A percentile compares a stretch with the other conserved stretches of the same genome.
Evolutionary conservation across 2,113 vertebrate genomes (phyloP).

Genomic region (Synchiropus splendidus): DNA sequence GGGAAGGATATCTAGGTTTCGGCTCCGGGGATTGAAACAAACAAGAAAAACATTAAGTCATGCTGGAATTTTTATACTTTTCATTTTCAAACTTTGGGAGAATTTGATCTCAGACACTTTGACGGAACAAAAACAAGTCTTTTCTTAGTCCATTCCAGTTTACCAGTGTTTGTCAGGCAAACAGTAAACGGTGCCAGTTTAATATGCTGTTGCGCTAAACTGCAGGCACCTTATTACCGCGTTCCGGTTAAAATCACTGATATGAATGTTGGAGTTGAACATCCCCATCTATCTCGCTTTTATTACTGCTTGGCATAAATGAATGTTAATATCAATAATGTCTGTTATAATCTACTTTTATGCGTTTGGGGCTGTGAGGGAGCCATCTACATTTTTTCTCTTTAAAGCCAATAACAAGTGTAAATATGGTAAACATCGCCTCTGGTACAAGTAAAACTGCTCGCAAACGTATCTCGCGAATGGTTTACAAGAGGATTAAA

Average conservation of each 20-base stretch:
- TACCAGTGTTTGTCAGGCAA: too few relatives aligned
- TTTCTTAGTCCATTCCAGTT: too few relatives aligned
- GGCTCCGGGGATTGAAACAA: conserved; percentile 34
- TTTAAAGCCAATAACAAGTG: conserved; percentile 14
- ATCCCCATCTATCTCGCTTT: too few relatives aligned
- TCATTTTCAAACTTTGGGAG: not conserved
- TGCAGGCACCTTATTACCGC: too few relatives aligned
- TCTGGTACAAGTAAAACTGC: too few relatives aligned
- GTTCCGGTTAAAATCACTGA: too few relatives aligned
- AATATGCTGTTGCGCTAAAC: too few relatives aligned
- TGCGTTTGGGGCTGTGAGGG: not conserved
- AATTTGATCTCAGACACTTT: too few relatives aligned
- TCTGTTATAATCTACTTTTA: conserved; percentile 7
- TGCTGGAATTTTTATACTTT: conserved; percentile 9
- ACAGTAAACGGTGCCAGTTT: too few relatives aligned
- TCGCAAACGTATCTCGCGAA: conserved; percentile 22
- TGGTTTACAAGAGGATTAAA: conserved; percentile 62
- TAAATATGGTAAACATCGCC: conserved; percentile 1
- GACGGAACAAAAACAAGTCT: too few relatives aligned
- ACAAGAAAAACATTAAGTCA: too few relatives aligned
- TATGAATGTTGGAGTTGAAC: too few relatives aligned
- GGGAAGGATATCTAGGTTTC: conserved; percentile 55
- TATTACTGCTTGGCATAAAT: conserved; percentile 5
- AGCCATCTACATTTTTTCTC: conserved; percentile 3
- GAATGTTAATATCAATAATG: conserved; percentile 39